These are phyloP conservation scores for Luffia ferchaultella DNA, from an alignment of 2,888 invertebrate species.

Conservation along the genomic window DNA sequence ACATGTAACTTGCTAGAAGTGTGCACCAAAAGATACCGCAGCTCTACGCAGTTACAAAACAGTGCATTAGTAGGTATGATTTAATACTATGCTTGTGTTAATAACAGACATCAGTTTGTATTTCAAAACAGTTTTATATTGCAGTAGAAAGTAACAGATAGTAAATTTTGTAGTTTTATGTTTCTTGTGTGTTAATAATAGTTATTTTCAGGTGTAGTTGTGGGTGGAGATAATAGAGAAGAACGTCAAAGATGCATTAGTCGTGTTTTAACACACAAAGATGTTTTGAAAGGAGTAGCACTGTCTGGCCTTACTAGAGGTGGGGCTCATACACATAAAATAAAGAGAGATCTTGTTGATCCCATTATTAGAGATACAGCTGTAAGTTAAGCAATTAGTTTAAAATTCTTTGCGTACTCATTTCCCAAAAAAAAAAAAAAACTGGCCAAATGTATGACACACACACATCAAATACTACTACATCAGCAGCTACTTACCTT, in stretches of 20 bases:
- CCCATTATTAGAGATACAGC: slow-evolving; percentile 69
- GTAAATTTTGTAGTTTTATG: too few species aligned
- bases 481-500: too few species aligned
- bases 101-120: too few species aligned
- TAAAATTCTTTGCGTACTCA: too few species aligned
- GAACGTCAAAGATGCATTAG: slow-evolving; percentile 72
- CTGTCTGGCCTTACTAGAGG: slow-evolving; percentile 85
- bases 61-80: slow-evolving; percentile 50
- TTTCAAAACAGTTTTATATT: too few species aligned
- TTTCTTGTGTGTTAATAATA: not conserved
- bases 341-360: slow-evolving; percentile 51
- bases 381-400: slow-evolving; percentile 52
- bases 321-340: slow-evolving; percentile 66
- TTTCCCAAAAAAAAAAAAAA: too few species aligned
- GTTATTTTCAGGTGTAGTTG: slow-evolving; percentile 69
- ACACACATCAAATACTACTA: not conserved
- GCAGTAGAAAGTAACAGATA: too few species aligned
- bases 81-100: not conserved
- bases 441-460: not conserved
- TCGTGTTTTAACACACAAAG: slow-evolving; percentile 59
- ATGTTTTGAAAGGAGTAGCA: slow-evolving; percentile 74
- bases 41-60: slow-evolving; percentile 51
- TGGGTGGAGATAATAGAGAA: slow-evolving; percentile 76
- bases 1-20: slow-evolving; percentile 72
- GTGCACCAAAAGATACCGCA: slow-evolving; percentile 72